These are phyloP conservation scores for Andricus curvator DNA, from an alignment of 2,888 invertebrate genomes.

Conservation along the genomic window DNA sequence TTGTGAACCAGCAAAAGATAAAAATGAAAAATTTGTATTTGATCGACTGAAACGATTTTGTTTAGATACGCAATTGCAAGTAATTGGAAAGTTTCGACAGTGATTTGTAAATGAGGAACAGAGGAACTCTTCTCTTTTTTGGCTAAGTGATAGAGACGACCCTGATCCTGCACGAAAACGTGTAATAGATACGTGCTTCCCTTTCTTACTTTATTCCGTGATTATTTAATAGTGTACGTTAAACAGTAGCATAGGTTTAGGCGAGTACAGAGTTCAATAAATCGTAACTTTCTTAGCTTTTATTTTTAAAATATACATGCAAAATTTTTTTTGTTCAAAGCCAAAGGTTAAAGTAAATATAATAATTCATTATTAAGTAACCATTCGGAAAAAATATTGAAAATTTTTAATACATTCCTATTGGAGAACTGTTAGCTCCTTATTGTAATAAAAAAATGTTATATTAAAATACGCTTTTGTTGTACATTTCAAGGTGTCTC, in stretches of 20 bases:
- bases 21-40: not conserved
- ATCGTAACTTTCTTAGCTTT: too few species aligned
- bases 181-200: not conserved
- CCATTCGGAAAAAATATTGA: too few species aligned
- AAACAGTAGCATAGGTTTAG: not conserved
- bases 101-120: not conserved
- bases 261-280: too few species aligned
- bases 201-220: not conserved
- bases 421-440: not conserved
- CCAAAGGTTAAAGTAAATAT: too few species aligned
- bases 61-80: not conserved
- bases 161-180: not conserved
- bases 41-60: not conserved
- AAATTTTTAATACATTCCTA: not conserved
- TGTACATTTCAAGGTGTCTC: conserved; percentile 81
- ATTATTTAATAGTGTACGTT: not conserved
- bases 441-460: not conserved
- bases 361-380: too few species aligned
- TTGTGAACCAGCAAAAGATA: too few species aligned
- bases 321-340: too few species aligned
- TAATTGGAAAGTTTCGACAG: not conserved
- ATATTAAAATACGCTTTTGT: not conserved
- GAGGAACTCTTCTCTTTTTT: not conserved
- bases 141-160: not conserved
- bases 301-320: too few species aligned